Evolutionary conservation across 2,113 vertebrate species (phyloP).

Genomic region (Verasper variegatus): DNA sequence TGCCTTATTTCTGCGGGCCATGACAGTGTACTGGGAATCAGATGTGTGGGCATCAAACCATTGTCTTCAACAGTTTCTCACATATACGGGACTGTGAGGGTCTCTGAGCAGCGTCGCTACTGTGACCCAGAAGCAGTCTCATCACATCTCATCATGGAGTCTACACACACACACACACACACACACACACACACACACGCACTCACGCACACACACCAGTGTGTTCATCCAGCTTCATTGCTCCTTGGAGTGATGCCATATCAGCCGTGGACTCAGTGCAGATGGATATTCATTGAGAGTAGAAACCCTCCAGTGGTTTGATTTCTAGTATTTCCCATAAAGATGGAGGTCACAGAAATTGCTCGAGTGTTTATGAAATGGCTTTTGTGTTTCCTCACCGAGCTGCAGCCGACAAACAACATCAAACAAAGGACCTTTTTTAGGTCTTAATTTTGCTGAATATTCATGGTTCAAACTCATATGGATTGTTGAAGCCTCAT

Average conservation of each 20-base stretch:
- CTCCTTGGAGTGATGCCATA: conserved; percentile 11
- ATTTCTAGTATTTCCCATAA: conserved; percentile 21
- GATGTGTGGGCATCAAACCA: conserved; percentile 58
- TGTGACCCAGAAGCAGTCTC: conserved; percentile 35
- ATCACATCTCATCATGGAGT: conserved; percentile 39
- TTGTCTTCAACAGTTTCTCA: conserved; percentile 46
- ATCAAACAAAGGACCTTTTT: no score
- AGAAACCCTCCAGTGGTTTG: conserved; percentile 28
- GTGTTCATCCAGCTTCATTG: conserved; percentile 12
- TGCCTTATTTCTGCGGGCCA: conserved; percentile 65
- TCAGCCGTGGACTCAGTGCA: conserved; percentile 25
- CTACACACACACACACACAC: background rate
- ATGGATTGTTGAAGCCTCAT: no score
- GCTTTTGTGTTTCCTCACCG: no score
- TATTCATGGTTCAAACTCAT: no score
- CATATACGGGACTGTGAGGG: conserved; percentile 9
- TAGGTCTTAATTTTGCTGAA: no score
- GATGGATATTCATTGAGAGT: conserved; percentile 5
- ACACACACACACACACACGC: no score
- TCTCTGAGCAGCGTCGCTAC: conserved; percentile 7
- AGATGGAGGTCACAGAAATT: background rate
- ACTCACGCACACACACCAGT: background rate
- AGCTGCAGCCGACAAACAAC: background rate
- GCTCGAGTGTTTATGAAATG: background rate
- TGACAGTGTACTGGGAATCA: conserved; percentile 58